Evolutionary conservation across 2,888 invertebrate genomes (phyloP).

Genomic region (Chloroclystis v-ata): DNA sequence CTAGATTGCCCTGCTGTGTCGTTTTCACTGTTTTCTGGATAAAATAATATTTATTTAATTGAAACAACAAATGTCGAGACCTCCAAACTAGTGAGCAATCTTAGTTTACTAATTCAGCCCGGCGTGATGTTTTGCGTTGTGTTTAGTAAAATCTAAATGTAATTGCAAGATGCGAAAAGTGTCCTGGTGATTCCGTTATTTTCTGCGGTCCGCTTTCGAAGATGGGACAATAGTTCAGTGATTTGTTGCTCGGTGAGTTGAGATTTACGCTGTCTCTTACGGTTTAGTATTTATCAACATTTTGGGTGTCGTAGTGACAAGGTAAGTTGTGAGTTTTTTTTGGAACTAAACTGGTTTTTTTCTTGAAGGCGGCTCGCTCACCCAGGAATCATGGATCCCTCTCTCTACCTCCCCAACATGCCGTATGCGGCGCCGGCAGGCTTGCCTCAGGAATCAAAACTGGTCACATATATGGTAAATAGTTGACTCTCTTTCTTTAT

Average conservation of each 20-base stretch:
- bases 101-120: neutral
- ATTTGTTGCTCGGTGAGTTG: constrained; percentile 13
- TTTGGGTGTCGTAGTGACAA: too few relatives aligned
- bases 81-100: neutral
- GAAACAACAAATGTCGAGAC: neutral
- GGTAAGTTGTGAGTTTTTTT: too few relatives aligned
- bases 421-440: constrained; percentile 83
- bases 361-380: constrained; percentile 32
- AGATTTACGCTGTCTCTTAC: neutral
- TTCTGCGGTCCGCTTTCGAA: neutral
- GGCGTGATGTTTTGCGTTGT: neutral
- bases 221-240: constrained; percentile 15
- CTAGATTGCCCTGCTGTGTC: neutral
- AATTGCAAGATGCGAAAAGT: constrained; percentile 7
- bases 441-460: constrained; percentile 89
- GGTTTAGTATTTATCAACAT: neutral
- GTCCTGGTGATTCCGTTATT: constrained; percentile 12
- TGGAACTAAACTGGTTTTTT: neutral
- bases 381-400: constrained; percentile 82
- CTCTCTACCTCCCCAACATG: constrained; percentile 80
- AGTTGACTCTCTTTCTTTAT: too few relatives aligned
- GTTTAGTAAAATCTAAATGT: constrained; percentile 1
- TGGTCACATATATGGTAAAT: constrained; percentile 89
- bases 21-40: neutral
- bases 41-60: neutral